Evolutionary conservation across 2,113 vertebrate species (phyloP), one percentile per base, ranked within the genome.

Genomic region (Asarcornis scutulata): DNA sequence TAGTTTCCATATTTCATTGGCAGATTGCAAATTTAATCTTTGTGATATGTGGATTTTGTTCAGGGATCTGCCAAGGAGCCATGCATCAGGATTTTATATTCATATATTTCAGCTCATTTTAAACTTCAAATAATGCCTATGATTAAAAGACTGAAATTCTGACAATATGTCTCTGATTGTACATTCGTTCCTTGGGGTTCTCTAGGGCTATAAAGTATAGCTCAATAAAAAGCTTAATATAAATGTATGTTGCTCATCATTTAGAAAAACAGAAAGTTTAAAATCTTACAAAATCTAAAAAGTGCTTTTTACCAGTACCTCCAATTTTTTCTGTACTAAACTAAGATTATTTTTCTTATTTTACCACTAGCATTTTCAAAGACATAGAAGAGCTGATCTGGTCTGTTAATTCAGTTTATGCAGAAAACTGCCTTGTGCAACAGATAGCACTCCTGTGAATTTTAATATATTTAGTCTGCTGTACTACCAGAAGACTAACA

Each of bases 381-480:
- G 66, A 34, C 58, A 46, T 58, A 16, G 55, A 94, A 79, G 16
- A 94, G 8, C 17, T 76, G 36, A 82, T 76, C 36, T 44, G 22
- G 31, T 60, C 53, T 97, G 80, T 59, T 85, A 78, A 68, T 67
- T 92, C 72, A 82, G 40, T 60, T 93, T 78, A 71, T 63, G 77
- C 38, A 46, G 78, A 90, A 88, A 94, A 71, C 40, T 92, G 50
- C 25, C n/a, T 44, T 82, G 31, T 79, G 55, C 75, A 92, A 87
- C n/a, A 83, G 63, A 80, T 27, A 95, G 42, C 64, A 86, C 34
- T 86, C 58, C 52, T 63, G 62, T 88, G 83, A 96, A 89, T 95
- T 93, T 97, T 96, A 96, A 95, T 93, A 95, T 34, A 76, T 94
- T 89, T 91, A 73, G 53, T 91, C 46, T 86, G 60, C 60, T 93